phyloP scores from a whole-genome alignment of 2,888 invertebrate genomes.

The Chaitophorus viminalis region DNA sequence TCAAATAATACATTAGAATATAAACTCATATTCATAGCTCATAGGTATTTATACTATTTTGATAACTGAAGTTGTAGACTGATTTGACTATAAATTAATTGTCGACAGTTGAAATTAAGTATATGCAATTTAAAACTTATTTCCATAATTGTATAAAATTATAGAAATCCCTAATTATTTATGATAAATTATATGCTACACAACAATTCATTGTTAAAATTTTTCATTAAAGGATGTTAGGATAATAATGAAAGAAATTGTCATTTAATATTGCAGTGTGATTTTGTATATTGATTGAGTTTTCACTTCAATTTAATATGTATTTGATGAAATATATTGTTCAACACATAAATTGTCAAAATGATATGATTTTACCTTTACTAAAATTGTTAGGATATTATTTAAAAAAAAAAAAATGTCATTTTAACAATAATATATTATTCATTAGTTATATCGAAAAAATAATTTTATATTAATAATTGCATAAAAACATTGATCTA shows the following conservation, averaged over 20 bases:
- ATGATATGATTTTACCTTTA: slow-evolving; percentile 24
- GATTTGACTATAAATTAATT: background rate
- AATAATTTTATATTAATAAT: background rate
- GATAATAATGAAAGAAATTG: background rate
- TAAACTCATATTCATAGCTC: no score
- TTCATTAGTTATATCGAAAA: background rate
- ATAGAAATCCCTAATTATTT: background rate
- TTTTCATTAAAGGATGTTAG: background rate
- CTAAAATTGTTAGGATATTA: no score
- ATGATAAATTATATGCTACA: background rate
- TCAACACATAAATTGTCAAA: background rate
- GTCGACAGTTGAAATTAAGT: background rate
- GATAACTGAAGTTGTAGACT: no score
- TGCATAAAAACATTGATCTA: slow-evolving; percentile 33
- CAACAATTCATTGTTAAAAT: background rate
- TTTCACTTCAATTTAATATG: background rate
- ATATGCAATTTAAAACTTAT: background rate
- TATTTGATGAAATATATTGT: background rate
- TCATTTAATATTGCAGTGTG: background rate
- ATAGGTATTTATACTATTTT: no score
- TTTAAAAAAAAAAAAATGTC: slow-evolving; percentile 8
- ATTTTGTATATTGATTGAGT: background rate
- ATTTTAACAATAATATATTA: background rate
- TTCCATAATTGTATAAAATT: background rate
- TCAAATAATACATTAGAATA: no score